phyloP scores from a whole-genome alignment of 2,113 vertebrate genomes.

The Eubucco bourcierii region DNA sequence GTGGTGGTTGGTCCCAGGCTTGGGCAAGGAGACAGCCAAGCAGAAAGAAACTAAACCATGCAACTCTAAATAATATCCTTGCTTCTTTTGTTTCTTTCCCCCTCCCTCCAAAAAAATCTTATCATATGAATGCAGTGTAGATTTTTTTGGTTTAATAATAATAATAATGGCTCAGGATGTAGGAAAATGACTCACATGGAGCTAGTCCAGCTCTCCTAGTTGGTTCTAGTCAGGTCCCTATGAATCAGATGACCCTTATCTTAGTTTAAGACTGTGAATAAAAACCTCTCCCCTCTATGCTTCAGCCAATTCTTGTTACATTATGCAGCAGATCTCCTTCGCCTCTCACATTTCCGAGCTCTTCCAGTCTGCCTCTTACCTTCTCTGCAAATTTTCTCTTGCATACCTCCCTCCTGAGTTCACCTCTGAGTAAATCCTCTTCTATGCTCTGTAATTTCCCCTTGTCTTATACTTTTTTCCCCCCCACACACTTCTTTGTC shows the following conservation, averaged over 20 bases:
- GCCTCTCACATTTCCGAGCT: constrained; percentile 16
- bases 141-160: constrained; percentile 60
- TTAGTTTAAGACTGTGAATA: constrained; percentile 46
- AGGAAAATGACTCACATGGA: constrained; percentile 74
- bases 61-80: neutral
- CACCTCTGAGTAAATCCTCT: neutral
- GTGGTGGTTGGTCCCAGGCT: neutral
- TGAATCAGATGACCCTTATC: constrained; percentile 70
- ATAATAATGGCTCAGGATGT: constrained; percentile 62
- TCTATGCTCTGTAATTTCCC: neutral
- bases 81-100: neutral
- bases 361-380: neutral
- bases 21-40: neutral
- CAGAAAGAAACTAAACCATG: neutral
- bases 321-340: constrained; percentile 7
- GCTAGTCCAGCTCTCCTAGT: constrained; percentile 43
- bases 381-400: neutral
- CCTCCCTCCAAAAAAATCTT: neutral
- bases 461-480: neutral
- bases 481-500: neutral
- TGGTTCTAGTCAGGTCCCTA: constrained; percentile 65
- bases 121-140: constrained; percentile 19
- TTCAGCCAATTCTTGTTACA: neutral
- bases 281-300: constrained; percentile 33
- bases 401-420: neutral